Evolutionary conservation across 2,888 invertebrate species (phyloP), one percentile per base, ranked within the genome.

Genomic region (Caenorhabditis zanzibari): DNA sequence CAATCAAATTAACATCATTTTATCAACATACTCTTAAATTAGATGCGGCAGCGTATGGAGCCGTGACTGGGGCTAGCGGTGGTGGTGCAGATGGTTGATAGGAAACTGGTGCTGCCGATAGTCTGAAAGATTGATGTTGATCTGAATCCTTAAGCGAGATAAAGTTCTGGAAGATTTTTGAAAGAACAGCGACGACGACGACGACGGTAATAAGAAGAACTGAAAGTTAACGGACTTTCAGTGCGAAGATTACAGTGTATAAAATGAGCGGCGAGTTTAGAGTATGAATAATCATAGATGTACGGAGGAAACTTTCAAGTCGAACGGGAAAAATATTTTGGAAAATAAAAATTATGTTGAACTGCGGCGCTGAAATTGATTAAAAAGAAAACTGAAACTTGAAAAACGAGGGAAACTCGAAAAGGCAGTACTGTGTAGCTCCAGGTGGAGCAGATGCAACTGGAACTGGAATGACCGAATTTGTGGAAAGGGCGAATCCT

Each of bases 71-170:
- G 10, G 76, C 19, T n/a, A 77, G 22, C 1, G 24, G 38, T 9
- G 74, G 58, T 38, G 71, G 59, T 19, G 68, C 59, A 24, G 68
- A 24, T 16, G 84, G 64, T 52, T 85, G 82, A 52, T 88, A 88
- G 16, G 86, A 82, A 38, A 88, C 83, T 26, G 88, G 86, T 5
- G 82, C 85, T 1, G 82, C 85, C 14, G 88, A 84, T 10, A 88
- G 74, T 64, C 88, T 88, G 84, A 56, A 88, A 85, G n/a, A n/a
- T n/a, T n/a, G n/a, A 19, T 24, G 41, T 0, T 22, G 16, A n/a
- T 14, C 5, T 66, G 19, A 47, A 10, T 47, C 10, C 7, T 19
- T 32, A 12, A 5, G 10, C 6, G 26, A 4, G 24, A 22, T 19
- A 0, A 68, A n/a, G 38, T 54, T 68, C 28, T 68, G 0, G 24